A percentile compares a stretch with the other conserved stretches of the same genome.
phyloP scores from a whole-genome alignment of 2,888 invertebrate genomes.

The Zaprionus obscuricornis region DNA sequence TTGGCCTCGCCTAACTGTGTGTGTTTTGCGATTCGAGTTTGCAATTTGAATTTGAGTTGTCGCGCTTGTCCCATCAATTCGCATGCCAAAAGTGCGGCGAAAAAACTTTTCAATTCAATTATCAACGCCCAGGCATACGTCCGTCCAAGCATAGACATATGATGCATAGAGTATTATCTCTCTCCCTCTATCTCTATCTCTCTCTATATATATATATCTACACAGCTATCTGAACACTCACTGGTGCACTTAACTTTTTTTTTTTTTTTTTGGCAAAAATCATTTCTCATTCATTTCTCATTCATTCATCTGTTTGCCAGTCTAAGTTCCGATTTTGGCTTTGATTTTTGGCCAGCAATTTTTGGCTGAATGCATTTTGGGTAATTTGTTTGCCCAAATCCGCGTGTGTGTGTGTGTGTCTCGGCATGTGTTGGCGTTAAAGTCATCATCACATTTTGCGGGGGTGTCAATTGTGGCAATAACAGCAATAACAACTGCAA shows the following conservation, averaged over 20 bases:
- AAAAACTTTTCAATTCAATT: conserved; percentile 73
- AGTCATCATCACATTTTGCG: conserved; percentile 50
- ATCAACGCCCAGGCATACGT: conserved; percentile 64
- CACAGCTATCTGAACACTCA: conserved; percentile 8
- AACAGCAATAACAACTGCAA: conserved; percentile 12
- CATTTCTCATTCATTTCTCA: not conserved
- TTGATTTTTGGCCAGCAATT: conserved; percentile 56
- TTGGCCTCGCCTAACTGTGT: conserved; percentile 19
- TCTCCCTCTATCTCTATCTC: conserved; percentile 10
- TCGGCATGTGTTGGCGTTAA: conserved; percentile 72
- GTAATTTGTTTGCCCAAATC: conserved; percentile 69
- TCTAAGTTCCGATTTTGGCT: conserved; percentile 52
- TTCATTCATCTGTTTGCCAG: not conserved
- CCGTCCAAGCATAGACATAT: too few species aligned
- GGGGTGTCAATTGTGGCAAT: conserved; percentile 56
- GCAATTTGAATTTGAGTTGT: not conserved
- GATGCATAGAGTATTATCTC: too few species aligned
- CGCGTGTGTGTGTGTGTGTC: conserved; percentile 56
- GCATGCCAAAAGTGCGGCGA: conserved; percentile 59
- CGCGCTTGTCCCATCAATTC: conserved; percentile 42
- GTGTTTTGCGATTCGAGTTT: not conserved
- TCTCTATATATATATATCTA: not conserved
- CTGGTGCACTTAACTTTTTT: not conserved
- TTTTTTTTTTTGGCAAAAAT: too few species aligned
- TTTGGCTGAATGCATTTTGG: conserved; percentile 55